A percentile compares a stretch with the other conserved stretches of the same genome.
These are phyloP conservation scores for Drosophila conformis DNA, from an alignment of 2,888 invertebrate genomes.

Conservation along the genomic window DNA sequence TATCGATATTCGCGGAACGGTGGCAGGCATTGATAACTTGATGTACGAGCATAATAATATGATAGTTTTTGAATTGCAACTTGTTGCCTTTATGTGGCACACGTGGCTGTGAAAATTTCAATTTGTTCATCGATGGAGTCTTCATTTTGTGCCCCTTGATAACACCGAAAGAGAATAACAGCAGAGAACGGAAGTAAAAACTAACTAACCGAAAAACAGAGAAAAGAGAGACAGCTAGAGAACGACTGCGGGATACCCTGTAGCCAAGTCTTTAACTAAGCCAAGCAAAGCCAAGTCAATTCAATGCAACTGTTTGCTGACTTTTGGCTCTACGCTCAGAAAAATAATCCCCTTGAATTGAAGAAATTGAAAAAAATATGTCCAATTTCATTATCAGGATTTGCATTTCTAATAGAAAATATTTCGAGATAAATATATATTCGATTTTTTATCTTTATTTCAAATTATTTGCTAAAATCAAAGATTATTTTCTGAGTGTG, in stretches of 20 bases:
- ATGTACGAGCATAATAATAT: background rate
- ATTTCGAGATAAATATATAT: too few species aligned
- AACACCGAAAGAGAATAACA: constrained; percentile 37
- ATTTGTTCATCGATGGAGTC: background rate
- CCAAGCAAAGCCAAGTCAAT: background rate
- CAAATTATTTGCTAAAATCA: background rate
- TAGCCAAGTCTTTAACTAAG: background rate
- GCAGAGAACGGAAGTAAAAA: constrained; percentile 63
- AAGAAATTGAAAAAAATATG: too few species aligned
- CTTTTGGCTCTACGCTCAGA: too few species aligned
- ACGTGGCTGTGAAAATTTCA: constrained; percentile 52
- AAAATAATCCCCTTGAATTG: too few species aligned
- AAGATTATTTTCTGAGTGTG: background rate
- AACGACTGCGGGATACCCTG: background rate
- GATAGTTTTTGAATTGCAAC: background rate
- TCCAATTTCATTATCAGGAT: too few species aligned
- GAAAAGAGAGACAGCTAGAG: background rate
- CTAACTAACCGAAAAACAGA: background rate
- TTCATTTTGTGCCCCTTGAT: constrained; percentile 12
- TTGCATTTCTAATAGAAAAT: too few species aligned
- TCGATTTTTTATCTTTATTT: background rate
- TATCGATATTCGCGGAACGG: background rate
- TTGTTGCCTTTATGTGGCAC: constrained; percentile 5
- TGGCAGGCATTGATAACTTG: background rate
- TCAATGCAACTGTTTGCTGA: too few species aligned